A percentile compares a stretch with the other conserved stretches of the same genome.
Conservation (phyloP, 2,797 vertebrate genomes). For the Orientallactaga sibirica region DNA sequence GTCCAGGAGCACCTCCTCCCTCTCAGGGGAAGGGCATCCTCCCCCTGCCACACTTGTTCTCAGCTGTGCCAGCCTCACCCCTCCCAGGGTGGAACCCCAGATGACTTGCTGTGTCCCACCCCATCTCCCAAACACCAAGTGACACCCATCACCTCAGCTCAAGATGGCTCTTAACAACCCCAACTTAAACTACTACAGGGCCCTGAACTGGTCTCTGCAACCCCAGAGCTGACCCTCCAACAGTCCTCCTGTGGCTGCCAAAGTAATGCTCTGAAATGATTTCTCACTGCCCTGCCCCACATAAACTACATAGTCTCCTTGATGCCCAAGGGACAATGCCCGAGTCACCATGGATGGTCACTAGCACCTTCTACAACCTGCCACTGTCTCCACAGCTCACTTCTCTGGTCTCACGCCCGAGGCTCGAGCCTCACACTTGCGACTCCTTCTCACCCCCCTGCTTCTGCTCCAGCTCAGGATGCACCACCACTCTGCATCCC, state of each 20-base stretch:
- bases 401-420: not conserved
- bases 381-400: not conserved
- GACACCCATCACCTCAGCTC: no score
- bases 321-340: not conserved
- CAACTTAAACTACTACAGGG: not conserved
- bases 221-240: not conserved
- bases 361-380: not conserved
- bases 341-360: not conserved
- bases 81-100: not conserved
- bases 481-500: not conserved
- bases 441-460: slow-evolving; percentile 30
- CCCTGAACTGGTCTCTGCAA: not conserved
- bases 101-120: no score
- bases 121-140: not conserved
- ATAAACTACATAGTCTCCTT: not conserved
- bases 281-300: not conserved
- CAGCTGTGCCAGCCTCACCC: not conserved
- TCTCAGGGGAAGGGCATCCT: not conserved
- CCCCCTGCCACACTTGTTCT: not conserved
- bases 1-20: not conserved
- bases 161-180: not conserved
- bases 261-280: not conserved
- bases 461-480: not conserved
- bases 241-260: not conserved
- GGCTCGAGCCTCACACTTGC: not conserved